Evolutionary conservation across 2,113 vertebrate genomes (phyloP).

Genomic region (Megalops atlanticus): DNA sequence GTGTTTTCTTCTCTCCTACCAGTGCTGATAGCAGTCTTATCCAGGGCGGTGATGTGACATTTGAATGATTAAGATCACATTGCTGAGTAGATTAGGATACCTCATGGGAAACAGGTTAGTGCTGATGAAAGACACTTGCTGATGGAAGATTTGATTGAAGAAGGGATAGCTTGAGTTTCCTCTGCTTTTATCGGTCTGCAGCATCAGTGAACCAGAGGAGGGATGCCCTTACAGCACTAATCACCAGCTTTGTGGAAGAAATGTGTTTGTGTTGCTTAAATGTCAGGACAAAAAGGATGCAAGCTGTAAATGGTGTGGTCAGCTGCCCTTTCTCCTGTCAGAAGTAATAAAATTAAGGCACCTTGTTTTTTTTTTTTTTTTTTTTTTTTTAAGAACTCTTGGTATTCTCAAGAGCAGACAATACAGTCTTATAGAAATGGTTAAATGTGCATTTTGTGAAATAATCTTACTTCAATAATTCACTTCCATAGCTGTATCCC

Average conservation of each 20-base stretch:
- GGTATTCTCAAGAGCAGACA: slow-evolving; percentile 4
- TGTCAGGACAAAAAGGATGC: slow-evolving; percentile 31
- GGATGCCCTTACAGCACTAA: slow-evolving; percentile 10
- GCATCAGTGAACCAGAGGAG: slow-evolving; percentile 23
- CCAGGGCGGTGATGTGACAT: slow-evolving; percentile 48
- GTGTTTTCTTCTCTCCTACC: slow-evolving; percentile 30
- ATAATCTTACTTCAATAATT: slow-evolving; percentile 25
- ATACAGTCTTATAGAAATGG: neutral
- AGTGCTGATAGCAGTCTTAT: slow-evolving; percentile 35
- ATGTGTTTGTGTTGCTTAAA: slow-evolving; percentile 26
- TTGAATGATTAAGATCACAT: slow-evolving; percentile 49
- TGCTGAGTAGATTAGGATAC: slow-evolving; percentile 52
- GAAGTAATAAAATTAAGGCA: slow-evolving; percentile 10
- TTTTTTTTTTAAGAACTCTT: neutral
- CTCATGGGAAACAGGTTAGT: slow-evolving; percentile 43
- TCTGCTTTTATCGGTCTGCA: slow-evolving; percentile 25
- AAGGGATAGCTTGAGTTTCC: slow-evolving; percentile 38
- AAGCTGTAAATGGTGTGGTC: slow-evolving; percentile 11
- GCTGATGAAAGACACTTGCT: slow-evolving; percentile 37
- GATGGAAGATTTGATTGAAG: slow-evolving; percentile 41
- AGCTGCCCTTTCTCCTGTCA: slow-evolving; percentile 29
- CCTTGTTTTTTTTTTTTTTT: neutral
- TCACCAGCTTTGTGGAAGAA: slow-evolving; percentile 1
- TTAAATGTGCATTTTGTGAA: slow-evolving; percentile 28
- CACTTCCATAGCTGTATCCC: slow-evolving; percentile 7